Percentiles rank a stretch among this genome's conserved stretches.
phyloP scores from a whole-genome alignment of 1,140 invertebrate genomes.

The Sitodiplosis mosellana region DNA sequence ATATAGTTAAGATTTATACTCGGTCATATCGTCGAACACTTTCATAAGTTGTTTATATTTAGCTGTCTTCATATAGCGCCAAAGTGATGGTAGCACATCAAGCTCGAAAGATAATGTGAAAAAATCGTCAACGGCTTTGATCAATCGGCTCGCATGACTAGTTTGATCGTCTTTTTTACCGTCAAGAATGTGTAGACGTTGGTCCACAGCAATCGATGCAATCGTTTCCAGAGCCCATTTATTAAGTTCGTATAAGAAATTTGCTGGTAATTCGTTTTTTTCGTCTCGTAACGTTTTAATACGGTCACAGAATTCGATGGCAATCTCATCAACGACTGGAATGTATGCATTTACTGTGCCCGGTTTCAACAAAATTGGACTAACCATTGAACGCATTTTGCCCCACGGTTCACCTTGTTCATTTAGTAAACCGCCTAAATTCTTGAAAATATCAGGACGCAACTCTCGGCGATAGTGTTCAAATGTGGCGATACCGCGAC shows the following conservation, averaged over 20 bases:
- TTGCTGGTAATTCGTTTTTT: slow-evolving; percentile 30
- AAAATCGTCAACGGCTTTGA: slow-evolving; percentile 36
- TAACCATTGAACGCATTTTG: slow-evolving; percentile 16
- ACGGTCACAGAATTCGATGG: slow-evolving; percentile 18
- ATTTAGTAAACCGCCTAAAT: slow-evolving; percentile 10
- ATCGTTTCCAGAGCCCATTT: slow-evolving; percentile 52
- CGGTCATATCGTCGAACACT: slow-evolving; percentile 22
- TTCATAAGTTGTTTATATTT: slow-evolving; percentile 34
- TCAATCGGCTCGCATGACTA: slow-evolving; percentile 31
- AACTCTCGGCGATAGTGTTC: slow-evolving; percentile 15
- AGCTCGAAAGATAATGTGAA: slow-evolving; percentile 37
- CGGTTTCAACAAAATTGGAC: slow-evolving; percentile 19
- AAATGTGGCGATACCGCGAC: slow-evolving; percentile 13
- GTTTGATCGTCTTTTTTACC: not conserved
- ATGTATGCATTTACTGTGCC: slow-evolving; percentile 17
- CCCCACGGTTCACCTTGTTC: slow-evolving; percentile 19
- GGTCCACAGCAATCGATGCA: slow-evolving; percentile 43
- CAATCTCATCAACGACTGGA: slow-evolving; percentile 13
- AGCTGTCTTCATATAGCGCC: slow-evolving; percentile 36
- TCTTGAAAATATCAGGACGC: slow-evolving; percentile 13
- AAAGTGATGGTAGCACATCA: slow-evolving; percentile 40
- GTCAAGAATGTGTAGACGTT: slow-evolving; percentile 25
- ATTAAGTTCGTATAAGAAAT: slow-evolving; percentile 41
- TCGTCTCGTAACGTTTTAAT: slow-evolving; percentile 31
- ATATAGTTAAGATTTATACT: too few species aligned